Evolutionary conservation across 2,113 vertebrate species (phyloP).

Genomic region (Petromus typicus): DNA sequence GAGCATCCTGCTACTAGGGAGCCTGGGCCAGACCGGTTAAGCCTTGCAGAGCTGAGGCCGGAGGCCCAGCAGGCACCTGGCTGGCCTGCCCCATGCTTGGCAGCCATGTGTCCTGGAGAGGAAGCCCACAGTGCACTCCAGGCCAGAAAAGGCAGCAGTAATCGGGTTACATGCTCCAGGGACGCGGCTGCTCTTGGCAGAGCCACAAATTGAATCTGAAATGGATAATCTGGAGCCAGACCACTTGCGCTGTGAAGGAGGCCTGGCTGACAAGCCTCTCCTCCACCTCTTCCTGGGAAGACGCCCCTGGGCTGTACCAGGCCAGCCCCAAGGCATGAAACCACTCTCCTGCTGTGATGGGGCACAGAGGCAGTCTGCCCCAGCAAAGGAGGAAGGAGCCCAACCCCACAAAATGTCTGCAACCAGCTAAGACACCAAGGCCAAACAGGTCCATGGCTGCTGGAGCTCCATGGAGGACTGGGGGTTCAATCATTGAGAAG

Average conservation of each 20-base stretch:
- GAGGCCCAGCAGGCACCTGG: not conserved
- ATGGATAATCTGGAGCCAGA: slow-evolving; percentile 58
- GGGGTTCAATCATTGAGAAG: not conserved
- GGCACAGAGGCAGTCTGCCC: not conserved
- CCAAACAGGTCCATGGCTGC: not conserved
- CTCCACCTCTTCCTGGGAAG: not conserved
- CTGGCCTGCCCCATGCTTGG: not conserved
- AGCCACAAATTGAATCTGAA: slow-evolving; percentile 74
- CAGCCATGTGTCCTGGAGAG: not conserved
- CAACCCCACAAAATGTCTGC: not conserved
- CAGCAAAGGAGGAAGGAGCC: not conserved
- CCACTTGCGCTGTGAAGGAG: slow-evolving; percentile 15
- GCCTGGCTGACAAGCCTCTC: not conserved
- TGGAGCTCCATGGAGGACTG: not conserved
- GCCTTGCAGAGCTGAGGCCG: accelerated
- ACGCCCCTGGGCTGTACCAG: not conserved
- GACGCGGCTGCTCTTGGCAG: slow-evolving; percentile 59
- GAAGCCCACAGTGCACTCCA: not conserved
- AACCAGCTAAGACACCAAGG: not conserved
- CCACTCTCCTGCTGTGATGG: not conserved
- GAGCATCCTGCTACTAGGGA: not conserved
- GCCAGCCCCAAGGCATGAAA: not conserved
- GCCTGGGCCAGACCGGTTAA: not conserved
- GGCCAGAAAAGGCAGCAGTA: not conserved
- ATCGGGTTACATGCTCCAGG: slow-evolving; percentile 51